These are phyloP conservation scores for Erebia palarica DNA, from an alignment of 2,888 invertebrate species.

Conservation along the genomic window DNA sequence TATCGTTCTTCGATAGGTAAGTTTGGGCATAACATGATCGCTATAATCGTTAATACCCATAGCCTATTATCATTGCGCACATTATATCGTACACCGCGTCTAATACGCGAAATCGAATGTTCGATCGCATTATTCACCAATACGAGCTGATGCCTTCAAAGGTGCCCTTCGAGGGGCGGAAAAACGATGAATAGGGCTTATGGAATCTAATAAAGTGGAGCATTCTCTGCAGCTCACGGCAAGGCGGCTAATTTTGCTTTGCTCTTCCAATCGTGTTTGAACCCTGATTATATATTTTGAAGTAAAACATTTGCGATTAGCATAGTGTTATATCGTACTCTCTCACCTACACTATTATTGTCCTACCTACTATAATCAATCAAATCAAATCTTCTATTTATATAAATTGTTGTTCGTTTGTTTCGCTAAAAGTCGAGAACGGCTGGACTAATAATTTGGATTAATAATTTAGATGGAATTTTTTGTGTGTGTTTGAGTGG, in stretches of 20 bases:
- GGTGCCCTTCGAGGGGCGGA: constrained; percentile 67
- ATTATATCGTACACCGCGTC: constrained; percentile 59
- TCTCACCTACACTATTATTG: too few relatives aligned
- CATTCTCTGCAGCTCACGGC: constrained; percentile 63
- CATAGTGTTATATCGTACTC: too few relatives aligned
- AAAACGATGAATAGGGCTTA: constrained; percentile 77
- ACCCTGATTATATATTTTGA: constrained; percentile 4
- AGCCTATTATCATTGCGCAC: constrained; percentile 69
- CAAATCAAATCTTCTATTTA: too few relatives aligned
- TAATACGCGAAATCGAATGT: constrained; percentile 73
- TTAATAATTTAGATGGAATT: too few relatives aligned
- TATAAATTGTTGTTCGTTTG: too few relatives aligned
- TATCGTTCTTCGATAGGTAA: constrained; percentile 37
- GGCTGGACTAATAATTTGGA: too few relatives aligned
- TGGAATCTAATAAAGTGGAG: constrained; percentile 79
- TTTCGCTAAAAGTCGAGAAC: too few relatives aligned
- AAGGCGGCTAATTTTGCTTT: constrained; percentile 62
- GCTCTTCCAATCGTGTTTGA: constrained; percentile 33
- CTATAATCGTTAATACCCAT: constrained; percentile 69
- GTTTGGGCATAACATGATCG: constrained; percentile 52
- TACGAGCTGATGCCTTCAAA: constrained; percentile 70
- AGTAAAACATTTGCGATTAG: too few relatives aligned
- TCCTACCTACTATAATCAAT: too few relatives aligned
- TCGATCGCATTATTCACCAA: constrained; percentile 78
- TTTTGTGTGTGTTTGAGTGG: too few relatives aligned